Evolutionary conservation across 1,140 invertebrate genomes (phyloP).

Genomic region (Panagrolaimus sp.): DNA sequence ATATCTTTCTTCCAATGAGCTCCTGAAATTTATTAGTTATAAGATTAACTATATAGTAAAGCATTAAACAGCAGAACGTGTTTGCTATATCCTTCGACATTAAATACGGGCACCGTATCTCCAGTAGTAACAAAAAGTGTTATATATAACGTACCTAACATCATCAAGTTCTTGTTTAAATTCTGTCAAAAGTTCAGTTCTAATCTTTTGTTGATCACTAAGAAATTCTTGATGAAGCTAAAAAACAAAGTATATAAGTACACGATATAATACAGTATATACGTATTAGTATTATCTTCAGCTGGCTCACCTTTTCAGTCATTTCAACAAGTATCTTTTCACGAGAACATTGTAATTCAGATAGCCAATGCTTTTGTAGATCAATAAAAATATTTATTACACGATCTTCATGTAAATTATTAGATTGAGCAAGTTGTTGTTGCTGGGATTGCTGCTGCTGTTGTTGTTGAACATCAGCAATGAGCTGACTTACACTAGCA

Average conservation of each 20-base stretch:
- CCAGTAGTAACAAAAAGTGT: conserved; percentile 4
- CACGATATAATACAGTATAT: too few relatives aligned
- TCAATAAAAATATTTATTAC: conserved; percentile 43
- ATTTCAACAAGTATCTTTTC: conserved; percentile 56
- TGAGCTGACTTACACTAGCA: too few relatives aligned
- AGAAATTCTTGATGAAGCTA: conserved; percentile 56
- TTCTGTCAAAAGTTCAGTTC: conserved; percentile 51
- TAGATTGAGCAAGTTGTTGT: neutral
- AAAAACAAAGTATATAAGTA: conserved; percentile 20
- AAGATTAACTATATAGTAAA: conserved; percentile 17
- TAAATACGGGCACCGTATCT: conserved; percentile 10
- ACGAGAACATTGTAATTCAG: conserved; percentile 46
- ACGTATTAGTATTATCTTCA: too few relatives aligned
- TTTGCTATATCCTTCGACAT: too few relatives aligned
- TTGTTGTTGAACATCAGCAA: too few relatives aligned
- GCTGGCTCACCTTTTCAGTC: conserved; percentile 52
- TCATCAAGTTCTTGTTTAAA: conserved; percentile 57
- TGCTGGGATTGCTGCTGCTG: neutral
- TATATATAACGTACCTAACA: conserved; percentile 50
- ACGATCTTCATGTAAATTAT: too few relatives aligned
- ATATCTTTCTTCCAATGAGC: conserved; percentile 55
- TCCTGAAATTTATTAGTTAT: conserved; percentile 26
- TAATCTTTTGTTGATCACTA: conserved; percentile 50
- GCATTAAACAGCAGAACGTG: too few relatives aligned
- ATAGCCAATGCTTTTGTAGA: conserved; percentile 51